Evolutionary conservation across 2,113 vertebrate species (phyloP), one percentile per base, ranked within the genome.

Genomic region (Brachypteracias leptosomus): DNA sequence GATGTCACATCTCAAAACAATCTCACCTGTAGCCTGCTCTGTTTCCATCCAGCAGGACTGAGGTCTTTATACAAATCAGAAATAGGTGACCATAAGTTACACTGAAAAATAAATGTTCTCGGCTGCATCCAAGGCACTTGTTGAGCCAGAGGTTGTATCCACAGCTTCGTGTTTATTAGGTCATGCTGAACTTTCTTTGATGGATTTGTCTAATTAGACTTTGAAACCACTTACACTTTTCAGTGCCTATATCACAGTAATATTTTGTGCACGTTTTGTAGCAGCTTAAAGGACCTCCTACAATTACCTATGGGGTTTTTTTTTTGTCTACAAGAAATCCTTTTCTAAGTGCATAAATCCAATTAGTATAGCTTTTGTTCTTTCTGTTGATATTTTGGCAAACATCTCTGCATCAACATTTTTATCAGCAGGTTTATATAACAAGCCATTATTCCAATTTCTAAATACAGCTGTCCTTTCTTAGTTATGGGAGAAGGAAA

Each of bases 201-300:
- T 3, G 18, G 65, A 86, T 96, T 90, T 92, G 51, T 81, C 90
- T 96, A 92, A 95, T 92, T 89, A 90, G 86, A 86, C 89, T 93
- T 89, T 51, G 46, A 96, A 95, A 59, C 33, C 47, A 22, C 22
- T 95, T 63, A 55, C 81, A 59, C 38, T 92, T 93, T 68, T 38
- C 61, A 40, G 72, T 71, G 40, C 20, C 33, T 80, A 5, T 83
- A 67, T 92, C 59, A 88, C 38, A 71, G 82, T 40, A 42, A 35
- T 63, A 89, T 84, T 93, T 84, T 11, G 47, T 84, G 73, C 47
- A 44, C 80, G n/a, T 77, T 93, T 95, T 90, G 38, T 66, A 52
- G 59, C 42, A 83, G 76, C 68, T 54, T 90, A 80, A 83, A 88
- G 51, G 63, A 76, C 55, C 51, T 92, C 51, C 80, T 95, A 63